Conservation (phyloP, 2,888 invertebrate species). For the Agrotis clavis region DNA sequence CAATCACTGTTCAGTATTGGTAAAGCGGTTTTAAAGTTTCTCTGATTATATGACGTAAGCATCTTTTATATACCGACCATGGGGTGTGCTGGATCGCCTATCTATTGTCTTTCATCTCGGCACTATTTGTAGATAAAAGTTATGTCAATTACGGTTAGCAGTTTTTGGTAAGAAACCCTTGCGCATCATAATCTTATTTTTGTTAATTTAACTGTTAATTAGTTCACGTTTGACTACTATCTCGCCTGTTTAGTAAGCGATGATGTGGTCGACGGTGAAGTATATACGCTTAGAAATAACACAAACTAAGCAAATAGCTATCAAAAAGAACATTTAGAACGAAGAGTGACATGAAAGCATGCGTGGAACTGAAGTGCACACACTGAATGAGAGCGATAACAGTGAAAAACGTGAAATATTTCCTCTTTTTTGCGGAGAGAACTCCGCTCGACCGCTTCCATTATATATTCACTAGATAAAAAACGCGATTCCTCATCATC, state of each 20-base stretch:
- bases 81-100: too few species aligned
- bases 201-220: too few species aligned
- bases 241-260: too few species aligned
- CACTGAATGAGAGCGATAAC: conserved; percentile 38
- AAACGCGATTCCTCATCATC: conserved; percentile 37
- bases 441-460: conserved; percentile 15
- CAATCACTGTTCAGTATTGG: not conserved
- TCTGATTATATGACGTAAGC: not conserved
- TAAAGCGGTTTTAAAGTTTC: not conserved
- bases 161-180: too few species aligned
- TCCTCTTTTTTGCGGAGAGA: conserved; percentile 38
- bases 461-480: conserved; percentile 50
- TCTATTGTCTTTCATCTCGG: too few species aligned
- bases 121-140: too few species aligned
- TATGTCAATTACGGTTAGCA: too few species aligned
- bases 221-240: too few species aligned
- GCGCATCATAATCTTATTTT: too few species aligned
- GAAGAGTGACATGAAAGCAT: conserved; percentile 14
- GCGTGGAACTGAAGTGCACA: conserved; percentile 39
- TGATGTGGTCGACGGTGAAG: too few species aligned
- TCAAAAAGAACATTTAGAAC: conserved; percentile 21
- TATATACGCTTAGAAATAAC: too few species aligned
- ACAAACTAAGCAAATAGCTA: conserved; percentile 10
- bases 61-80: too few species aligned
- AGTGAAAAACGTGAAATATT: conserved; percentile 30